A percentile compares a stretch with the other conserved stretches of the same genome.
Evolutionary conservation across 2,797 vertebrate genomes (phyloP).

Genomic region (Holocentrus rufus): DNA sequence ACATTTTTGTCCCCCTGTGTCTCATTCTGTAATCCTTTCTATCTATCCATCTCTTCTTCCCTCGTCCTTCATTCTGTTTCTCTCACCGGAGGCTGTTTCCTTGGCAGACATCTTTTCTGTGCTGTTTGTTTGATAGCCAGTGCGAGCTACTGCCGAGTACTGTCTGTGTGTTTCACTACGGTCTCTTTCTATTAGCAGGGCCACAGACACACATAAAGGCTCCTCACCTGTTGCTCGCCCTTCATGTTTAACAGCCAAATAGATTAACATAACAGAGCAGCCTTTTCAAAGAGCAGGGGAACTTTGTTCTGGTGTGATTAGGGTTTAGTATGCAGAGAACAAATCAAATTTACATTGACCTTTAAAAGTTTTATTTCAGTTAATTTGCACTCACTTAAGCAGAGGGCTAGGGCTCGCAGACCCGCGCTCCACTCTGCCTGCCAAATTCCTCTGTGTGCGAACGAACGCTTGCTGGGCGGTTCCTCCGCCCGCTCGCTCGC

Average conservation of each 20-base stretch:
- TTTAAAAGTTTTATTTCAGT: conserved; percentile 78
- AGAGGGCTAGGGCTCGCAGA: conserved; percentile 61
- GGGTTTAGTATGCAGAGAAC: conserved; percentile 70
- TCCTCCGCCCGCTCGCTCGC: conserved; percentile 54
- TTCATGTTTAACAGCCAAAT: conserved; percentile 69
- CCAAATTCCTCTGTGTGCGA: conserved; percentile 66
- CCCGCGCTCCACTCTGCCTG: conserved; percentile 57
- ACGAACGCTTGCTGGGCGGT: conserved; percentile 55
- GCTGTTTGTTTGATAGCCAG: conserved; percentile 69
- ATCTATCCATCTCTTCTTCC: conserved; percentile 53
- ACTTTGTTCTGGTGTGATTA: conserved; percentile 72
- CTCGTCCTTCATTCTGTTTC: conserved; percentile 53
- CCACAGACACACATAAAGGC: conserved; percentile 57
- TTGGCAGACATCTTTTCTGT: conserved; percentile 66
- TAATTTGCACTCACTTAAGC: conserved; percentile 79
- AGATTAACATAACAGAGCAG: conserved; percentile 68
- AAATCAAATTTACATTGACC: conserved; percentile 76
- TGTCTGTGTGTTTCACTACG: conserved; percentile 54
- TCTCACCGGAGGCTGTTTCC: conserved; percentile 67
- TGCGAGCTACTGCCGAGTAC: conserved; percentile 66
- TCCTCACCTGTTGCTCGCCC: conserved; percentile 76
- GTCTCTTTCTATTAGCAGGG: conserved; percentile 61
- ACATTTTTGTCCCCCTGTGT: conserved; percentile 57
- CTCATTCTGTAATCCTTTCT: conserved; percentile 74
- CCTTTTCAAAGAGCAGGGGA: conserved; percentile 63